Percentiles rank a stretch among this genome's conserved stretches.
These are phyloP conservation scores for Stomatorhinus ivindoensis DNA, from an alignment of 2,113 vertebrate species.

Conservation along the genomic window DNA sequence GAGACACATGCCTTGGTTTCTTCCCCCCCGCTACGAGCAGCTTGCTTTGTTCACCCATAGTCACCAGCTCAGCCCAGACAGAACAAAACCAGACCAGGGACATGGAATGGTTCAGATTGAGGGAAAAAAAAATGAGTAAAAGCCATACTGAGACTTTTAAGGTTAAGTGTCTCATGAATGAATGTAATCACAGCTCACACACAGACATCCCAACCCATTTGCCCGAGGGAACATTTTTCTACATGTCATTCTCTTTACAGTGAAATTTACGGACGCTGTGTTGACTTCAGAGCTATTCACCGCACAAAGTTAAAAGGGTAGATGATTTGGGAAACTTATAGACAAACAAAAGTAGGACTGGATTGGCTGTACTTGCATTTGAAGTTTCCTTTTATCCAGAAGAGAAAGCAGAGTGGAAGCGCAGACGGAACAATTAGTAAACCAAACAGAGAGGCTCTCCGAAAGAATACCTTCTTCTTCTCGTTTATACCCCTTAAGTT, in stretches of 20 bases:
- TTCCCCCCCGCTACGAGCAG: neutral
- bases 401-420: neutral
- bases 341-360: neutral
- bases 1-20: neutral
- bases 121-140: neutral
- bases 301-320: neutral
- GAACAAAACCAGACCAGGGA: neutral
- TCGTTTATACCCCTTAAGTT: neutral
- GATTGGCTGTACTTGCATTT: neutral
- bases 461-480: neutral
- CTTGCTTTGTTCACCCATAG: neutral
- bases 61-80: neutral
- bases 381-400: neutral
- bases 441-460: conserved; percentile 1
- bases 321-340: neutral
- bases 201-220: neutral
- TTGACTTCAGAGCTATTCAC: neutral
- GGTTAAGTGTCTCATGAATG: neutral
- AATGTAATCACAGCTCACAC: neutral
- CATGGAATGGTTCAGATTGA: neutral
- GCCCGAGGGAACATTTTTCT: neutral
- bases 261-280: neutral
- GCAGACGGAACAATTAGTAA: neutral
- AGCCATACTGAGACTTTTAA: no score
- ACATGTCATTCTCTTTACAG: neutral